Conservation (phyloP, 2,113 vertebrate genomes). For the Mus pahari region DNA sequence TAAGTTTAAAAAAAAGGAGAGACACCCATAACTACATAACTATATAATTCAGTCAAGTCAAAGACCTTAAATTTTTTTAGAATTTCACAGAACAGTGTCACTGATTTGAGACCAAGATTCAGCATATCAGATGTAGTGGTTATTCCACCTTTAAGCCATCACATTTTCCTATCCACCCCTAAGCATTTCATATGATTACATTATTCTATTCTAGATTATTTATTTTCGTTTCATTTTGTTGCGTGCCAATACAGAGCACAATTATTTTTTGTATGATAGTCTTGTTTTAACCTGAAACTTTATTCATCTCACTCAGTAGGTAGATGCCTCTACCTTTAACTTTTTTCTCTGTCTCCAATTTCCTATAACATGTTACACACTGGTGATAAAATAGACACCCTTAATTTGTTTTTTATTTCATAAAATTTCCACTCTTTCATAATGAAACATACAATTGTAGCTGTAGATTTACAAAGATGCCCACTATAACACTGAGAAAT, state of each 20-base stretch:
- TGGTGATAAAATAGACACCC: not conserved
- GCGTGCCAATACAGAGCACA: not conserved
- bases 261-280: not conserved
- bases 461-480: not conserved
- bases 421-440: not conserved
- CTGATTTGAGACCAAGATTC: not conserved
- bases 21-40: not conserved
- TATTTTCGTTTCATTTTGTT: not conserved
- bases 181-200: not conserved
- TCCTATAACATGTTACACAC: not conserved
- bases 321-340: not conserved
- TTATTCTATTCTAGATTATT: not conserved
- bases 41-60: not conserved
- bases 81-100: not conserved
- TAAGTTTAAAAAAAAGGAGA: too few relatives aligned
- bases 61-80: not conserved
- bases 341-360: not conserved
- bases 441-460: not conserved
- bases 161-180: not conserved
- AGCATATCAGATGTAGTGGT: not conserved
- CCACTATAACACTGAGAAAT: constrained; percentile 18
- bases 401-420: constrained; percentile 35
- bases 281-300: not conserved
- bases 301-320: not conserved
- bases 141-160: not conserved